Percentiles rank a stretch among this genome's conserved stretches.
Conservation (phyloP, 2,888 invertebrate genomes). For the Pterostichus madidus region DNA sequence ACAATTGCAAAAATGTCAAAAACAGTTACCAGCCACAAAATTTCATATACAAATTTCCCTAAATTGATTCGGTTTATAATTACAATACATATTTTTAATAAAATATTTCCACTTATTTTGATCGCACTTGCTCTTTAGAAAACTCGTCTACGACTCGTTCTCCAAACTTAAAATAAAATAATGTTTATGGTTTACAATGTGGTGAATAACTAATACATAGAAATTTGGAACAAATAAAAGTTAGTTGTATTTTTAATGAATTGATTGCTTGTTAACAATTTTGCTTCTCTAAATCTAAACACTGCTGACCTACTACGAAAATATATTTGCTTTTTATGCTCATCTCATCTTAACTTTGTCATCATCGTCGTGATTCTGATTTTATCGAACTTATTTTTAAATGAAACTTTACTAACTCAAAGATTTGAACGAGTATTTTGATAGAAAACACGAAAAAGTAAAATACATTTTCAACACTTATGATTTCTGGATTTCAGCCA, state of each 20-base stretch:
- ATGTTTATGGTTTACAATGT: too few species aligned
- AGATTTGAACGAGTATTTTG: not conserved
- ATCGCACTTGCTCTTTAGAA: too few species aligned
- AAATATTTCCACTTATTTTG: too few species aligned
- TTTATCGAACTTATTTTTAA: constrained; percentile 21
- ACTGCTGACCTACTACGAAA: constrained; percentile 18
- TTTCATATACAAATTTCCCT: too few species aligned
- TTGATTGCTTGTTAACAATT: constrained; percentile 16
- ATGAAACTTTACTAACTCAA: not conserved
- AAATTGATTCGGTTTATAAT: too few species aligned
- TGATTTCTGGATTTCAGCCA: constrained; percentile 13
- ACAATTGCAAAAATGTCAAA: too few species aligned
- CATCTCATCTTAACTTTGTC: constrained; percentile 20
- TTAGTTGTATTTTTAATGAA: not conserved
- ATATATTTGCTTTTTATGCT: not conserved
- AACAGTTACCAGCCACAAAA: too few species aligned
- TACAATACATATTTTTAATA: too few species aligned
- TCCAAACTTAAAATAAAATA: too few species aligned
- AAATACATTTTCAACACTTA: constrained; percentile 42
- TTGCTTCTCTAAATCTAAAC: not conserved
- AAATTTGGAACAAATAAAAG: not conserved
- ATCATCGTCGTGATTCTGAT: not conserved
- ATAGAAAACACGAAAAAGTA: constrained; percentile 16
- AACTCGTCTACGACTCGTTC: too few species aligned
- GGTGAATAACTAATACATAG: too few species aligned